phyloP scores from a whole-genome alignment of 2,888 invertebrate genomes.

The Acleris emargana region DNA sequence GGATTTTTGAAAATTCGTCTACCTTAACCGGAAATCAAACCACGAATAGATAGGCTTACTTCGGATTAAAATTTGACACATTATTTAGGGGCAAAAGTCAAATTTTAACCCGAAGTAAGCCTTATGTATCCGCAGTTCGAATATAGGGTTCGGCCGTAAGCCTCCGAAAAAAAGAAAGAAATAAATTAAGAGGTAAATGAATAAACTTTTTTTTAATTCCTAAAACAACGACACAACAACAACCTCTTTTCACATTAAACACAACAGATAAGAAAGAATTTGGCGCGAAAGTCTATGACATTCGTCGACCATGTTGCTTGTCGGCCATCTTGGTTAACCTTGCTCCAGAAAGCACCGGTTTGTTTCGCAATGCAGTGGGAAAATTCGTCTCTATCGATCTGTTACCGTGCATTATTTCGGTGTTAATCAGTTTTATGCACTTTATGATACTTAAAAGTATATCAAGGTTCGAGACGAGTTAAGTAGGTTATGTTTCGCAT shows the following conservation, averaged over 20 bases:
- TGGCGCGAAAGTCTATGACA: slow-evolving; percentile 73
- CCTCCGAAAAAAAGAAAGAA: too few relatives aligned
- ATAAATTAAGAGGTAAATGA: too few relatives aligned
- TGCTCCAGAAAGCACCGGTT: slow-evolving; percentile 75
- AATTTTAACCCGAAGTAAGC: too few relatives aligned
- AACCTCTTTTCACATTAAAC: neutral
- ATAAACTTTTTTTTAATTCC: too few relatives aligned
- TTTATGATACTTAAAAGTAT: slow-evolving; percentile 16
- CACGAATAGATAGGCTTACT: too few relatives aligned
- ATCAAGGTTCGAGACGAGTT: slow-evolving; percentile 19
- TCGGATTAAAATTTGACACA: too few relatives aligned
- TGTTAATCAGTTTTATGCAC: slow-evolving; percentile 31
- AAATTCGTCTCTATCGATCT: slow-evolving; percentile 68
- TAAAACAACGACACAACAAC: too few relatives aligned
- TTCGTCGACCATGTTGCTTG: slow-evolving; percentile 67
- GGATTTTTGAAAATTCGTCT: too few relatives aligned
- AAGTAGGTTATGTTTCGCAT: slow-evolving; percentile 18
- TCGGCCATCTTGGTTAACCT: slow-evolving; percentile 74
- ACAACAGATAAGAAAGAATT: slow-evolving; percentile 57
- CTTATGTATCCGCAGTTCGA: too few relatives aligned
- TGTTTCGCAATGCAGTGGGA: slow-evolving; percentile 75
- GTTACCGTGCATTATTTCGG: slow-evolving; percentile 47
- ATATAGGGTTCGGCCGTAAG: too few relatives aligned
- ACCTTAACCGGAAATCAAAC: too few relatives aligned
- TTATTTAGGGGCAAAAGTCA: too few relatives aligned